These are phyloP conservation scores for Ariopsis seemanni DNA, from an alignment of 2,113 vertebrate species.

Conservation along the genomic window DNA sequence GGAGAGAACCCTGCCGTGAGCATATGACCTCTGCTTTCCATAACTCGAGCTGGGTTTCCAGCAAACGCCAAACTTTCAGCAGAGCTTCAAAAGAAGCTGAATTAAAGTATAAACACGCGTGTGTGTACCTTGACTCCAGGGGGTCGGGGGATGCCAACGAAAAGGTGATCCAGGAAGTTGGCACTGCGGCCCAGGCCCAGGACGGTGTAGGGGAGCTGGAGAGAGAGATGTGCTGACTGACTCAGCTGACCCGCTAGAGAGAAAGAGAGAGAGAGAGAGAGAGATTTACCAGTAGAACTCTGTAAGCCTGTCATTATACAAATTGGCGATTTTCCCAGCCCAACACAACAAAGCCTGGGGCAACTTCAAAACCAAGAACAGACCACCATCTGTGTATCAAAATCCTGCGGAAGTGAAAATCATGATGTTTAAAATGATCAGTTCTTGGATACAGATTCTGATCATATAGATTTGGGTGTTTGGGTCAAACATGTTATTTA, in stretches of 20 bases:
- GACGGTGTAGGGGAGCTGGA: conserved; percentile 94
- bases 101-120: not conserved
- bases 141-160: conserved; percentile 89
- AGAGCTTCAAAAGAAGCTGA: not conserved
- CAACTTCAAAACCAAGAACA: not conserved
- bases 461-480: not conserved
- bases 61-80: not conserved
- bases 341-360: not conserved
- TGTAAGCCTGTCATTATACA: not conserved
- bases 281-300: not conserved
- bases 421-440: not conserved
- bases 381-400: conserved; percentile 6
- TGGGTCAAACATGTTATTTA: not conserved
- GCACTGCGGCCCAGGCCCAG: conserved; percentile 93
- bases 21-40: not conserved
- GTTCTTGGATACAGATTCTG: not conserved
- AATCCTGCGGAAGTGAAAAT: not conserved
- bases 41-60: not conserved
- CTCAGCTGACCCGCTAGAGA: conserved; percentile 90
- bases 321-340: not conserved
- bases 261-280: conserved; percentile 18
- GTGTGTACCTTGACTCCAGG: conserved; percentile 78
- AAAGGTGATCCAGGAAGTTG: conserved; percentile 95
- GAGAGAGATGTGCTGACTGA: conserved; percentile 91
- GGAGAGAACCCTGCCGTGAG: not conserved